Base-by-base conservation (phyloP, 2,113 vertebrate species). In the Machaerirhynchus nigripectus region DNA sequence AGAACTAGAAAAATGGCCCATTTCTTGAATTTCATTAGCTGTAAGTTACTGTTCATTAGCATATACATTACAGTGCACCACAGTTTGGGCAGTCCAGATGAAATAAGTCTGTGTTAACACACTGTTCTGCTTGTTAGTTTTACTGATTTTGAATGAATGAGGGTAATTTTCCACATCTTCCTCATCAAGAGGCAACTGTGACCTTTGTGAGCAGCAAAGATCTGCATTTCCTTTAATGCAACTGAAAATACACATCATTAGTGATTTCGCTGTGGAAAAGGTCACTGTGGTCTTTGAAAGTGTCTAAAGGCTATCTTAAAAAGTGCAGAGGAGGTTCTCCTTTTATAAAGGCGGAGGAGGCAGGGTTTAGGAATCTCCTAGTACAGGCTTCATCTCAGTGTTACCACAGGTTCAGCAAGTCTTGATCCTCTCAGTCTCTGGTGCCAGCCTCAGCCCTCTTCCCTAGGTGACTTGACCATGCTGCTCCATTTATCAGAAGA, bases 161-260 rank as follows among this genome's bases (percentile, higher is more conserved):
- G 73, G 60, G 20, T 81, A 89, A 91, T 95, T 95, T 92, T 85
- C 88, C 67, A 86, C 42, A 42, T 78, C n/a, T 81, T 59, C 33
- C 33, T 84, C 64, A 81, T 47, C 64, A 93, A 84, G 68, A 95
- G 65, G 87, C 60, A 75, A 28, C 33, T 37, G 24, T 9, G 37
- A 92, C 84, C 68, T 96, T 89, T 95, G 56, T n/a, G 23, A 84
- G 64, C 46, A 84, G 83, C 52, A 67, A 84, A 73, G 47, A 81
- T 77, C 78, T 67, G n/a, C 4, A 2, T 86, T 89, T 57, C 52
- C 23, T 64, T 87, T 86, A 89, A 81, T 60, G 60, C 77, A 78
- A 44, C 24, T 60, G 83, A 81, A 93, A 84, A 94, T 77, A 67
- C 26, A 61, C 35, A 33, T 80, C 53, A 85, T 92, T 73, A 77